Base-by-base conservation (phyloP, 2,797 vertebrate species). In the Leptatherina wallacei region DNA sequence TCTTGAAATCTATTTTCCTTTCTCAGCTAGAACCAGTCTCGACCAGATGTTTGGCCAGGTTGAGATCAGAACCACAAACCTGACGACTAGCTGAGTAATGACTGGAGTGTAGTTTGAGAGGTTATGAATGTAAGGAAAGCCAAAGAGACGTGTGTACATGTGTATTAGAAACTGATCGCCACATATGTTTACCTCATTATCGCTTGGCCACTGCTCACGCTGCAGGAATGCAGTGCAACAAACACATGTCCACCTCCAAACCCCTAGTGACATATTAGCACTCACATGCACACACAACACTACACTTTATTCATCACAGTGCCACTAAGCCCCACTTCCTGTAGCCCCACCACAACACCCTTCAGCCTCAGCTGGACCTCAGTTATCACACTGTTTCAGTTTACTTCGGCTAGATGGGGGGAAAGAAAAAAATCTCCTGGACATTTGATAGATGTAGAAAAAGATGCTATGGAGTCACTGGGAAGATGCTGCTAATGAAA, bases 401-500 rank as follows among this genome's bases (percentile, higher is more conserved):
- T 88, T 71, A 73, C 52, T 66, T 80, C 63, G 60, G 59, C 56
- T 65, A 52, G 30, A 51, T 36, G 47, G 24, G 8, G 4, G 7
- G 16, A 44, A 44, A 22, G 35, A n/a, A 20, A 55, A 56, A 61
- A 64, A 13, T 9, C 58, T 69, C 42, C 60, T 65, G 71, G 67
- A 76, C 22, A 61, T 67, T 61, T 47, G 62, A 72, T 66, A 69
- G 77, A 80, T 35, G 79, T 64, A 78, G 59, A 79, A 69, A 38
- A 70, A 74, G 66, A 88, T 80, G 80, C 64, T 29, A 73, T 69
- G 51, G 68, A 82, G 27, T 77, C 68, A 71, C 60, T 4, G 2
- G 38, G 70, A 83, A 65, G 86, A 84, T 89, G 88, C 77, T 82
- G 70, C 75, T 89, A 83, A 90, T 91, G 82, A 83, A 86, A 91